Evolutionary conservation across 2,797 vertebrate genomes (phyloP), one percentile per base, ranked within the genome.

Genomic region (Vultur gryphus): DNA sequence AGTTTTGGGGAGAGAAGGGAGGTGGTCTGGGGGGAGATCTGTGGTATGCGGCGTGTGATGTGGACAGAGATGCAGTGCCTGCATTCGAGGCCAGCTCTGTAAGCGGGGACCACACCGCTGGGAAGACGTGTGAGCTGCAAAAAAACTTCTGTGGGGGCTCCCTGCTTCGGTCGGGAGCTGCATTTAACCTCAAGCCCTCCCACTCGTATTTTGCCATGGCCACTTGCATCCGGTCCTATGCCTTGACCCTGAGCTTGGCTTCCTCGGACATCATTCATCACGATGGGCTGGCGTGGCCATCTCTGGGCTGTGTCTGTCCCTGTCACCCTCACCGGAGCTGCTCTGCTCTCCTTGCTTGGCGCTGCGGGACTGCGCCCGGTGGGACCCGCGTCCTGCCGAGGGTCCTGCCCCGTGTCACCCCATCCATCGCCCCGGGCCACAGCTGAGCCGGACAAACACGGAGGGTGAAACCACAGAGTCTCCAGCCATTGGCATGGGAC

Each of bases 311-410:
- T 13, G 29, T 29, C 65, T 48, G 39, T 25, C 51, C 39, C 2
- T 0, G 17, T 33, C 9, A 17, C 31, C 20, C 35, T 66, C 69
- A 52, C 29, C 2, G 10, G 17, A 54, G 52, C 37, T 66, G 35
- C 35, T 93, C 65, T 44, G n/a, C 29, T 35, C 18, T 81, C 52
- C 39, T 41, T 52, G 41, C 35, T 55, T 23, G 37, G 44, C 6
- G 9, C 66, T 52, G 65, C 0, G 0, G 64, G 46, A 64, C 37
- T 54, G 57, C 1, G 6, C 39, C 20, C 10, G 10, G 13, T 46
- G 54, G 35, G 65, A 70, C 37, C 13, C 1, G 0, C 12, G 9
- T 61, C 23, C 67, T 69, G 67, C 58, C 1, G 7, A 76, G 18
- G 0, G 0, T 76, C 77, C 48, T 77, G 59, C 43, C 39, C 77